These are phyloP conservation scores for Rhinella marina DNA, from an alignment of 2,797 vertebrate species.

Conservation along the genomic window DNA sequence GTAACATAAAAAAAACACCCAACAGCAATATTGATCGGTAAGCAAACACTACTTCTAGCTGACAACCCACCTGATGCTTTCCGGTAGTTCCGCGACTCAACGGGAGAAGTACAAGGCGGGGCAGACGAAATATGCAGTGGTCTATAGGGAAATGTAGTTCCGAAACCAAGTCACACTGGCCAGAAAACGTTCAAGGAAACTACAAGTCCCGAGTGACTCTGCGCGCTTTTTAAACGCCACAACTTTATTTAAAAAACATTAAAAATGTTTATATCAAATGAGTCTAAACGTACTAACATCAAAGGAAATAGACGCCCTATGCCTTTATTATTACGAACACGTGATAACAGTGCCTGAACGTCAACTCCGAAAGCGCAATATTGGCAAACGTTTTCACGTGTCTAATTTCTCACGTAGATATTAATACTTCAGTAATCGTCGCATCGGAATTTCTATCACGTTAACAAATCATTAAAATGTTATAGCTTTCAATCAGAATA, in stretches of 20 bases:
- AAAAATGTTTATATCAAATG: neutral
- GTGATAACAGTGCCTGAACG: too few relatives aligned
- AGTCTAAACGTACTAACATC: too few relatives aligned
- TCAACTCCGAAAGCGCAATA: neutral
- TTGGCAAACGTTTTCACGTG: neutral
- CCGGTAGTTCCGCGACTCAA: slow-evolving; percentile 17
- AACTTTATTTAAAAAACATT: slow-evolving; percentile 15
- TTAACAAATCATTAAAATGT: neutral
- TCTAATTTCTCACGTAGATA: neutral
- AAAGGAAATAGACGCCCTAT: too few relatives aligned
- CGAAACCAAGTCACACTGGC: neutral
- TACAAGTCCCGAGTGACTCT: slow-evolving; percentile 19
- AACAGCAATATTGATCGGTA: neutral
- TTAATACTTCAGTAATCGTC: neutral
- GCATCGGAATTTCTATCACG: neutral
- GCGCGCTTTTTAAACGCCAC: neutral
- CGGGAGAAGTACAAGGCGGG: slow-evolving; percentile 26
- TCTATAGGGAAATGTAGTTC: slow-evolving; percentile 35
- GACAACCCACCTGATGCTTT: slow-evolving; percentile 46
- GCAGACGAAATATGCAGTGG: neutral
- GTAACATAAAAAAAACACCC: neutral
- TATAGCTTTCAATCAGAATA: neutral
- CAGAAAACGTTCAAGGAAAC: neutral
- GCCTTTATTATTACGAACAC: too few relatives aligned
- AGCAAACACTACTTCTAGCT: neutral